Base-by-base conservation (phyloP, 1,140 invertebrate genomes). In the Anthonomus grandis region DNA sequence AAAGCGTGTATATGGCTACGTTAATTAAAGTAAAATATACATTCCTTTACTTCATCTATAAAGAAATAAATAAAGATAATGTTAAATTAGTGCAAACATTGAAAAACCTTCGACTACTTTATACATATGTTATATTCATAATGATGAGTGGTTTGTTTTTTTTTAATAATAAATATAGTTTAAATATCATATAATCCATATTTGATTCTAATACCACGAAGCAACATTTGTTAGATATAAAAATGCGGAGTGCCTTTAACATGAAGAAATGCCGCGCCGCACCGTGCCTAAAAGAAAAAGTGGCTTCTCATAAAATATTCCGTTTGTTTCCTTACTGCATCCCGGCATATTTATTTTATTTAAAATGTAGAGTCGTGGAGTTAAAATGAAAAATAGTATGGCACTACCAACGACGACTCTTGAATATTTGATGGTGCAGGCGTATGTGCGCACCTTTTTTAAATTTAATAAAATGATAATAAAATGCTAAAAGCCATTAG, bases 401-500 rank as follows among this genome's bases (percentile, higher is more conserved):
- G 18, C 31, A 17, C 24, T 13, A 21, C 25, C 25, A 18, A 48
- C 25, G 46, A 48, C 46, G 36, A 24, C 27, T 34, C 9, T 27
- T 48, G 46, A 31, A 48, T 48, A 48, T 48, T 48, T 48, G 15
- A 48, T 48, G 24, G 10, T 48, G 13, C 18, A 48, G 31, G 46
- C 36, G 36, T 48, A 34, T 34, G 24, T 12, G 18, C 42, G n/a
- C 12, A 10, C n/a, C n/a, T n/a, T n/a, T 22, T 8, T 45, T n/a
- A 48, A 48, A 48, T 48, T 48, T 24, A 48, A 48, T 48, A 31
- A 17, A 48, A n/a, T n/a, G n/a, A n/a, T n/a, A n/a, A n/a, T n/a
- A n/a, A n/a, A n/a, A n/a, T n/a, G n/a, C n/a, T n/a, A n/a, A n/a
- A n/a, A n/a, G n/a, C n/a, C n/a, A n/a, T n/a, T n/a, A n/a, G n/a